A percentile compares a stretch with the other conserved stretches of the same genome.
phyloP scores from a whole-genome alignment of 2,888 invertebrate genomes.

The Lepidocyrtinus sp. region DNA sequence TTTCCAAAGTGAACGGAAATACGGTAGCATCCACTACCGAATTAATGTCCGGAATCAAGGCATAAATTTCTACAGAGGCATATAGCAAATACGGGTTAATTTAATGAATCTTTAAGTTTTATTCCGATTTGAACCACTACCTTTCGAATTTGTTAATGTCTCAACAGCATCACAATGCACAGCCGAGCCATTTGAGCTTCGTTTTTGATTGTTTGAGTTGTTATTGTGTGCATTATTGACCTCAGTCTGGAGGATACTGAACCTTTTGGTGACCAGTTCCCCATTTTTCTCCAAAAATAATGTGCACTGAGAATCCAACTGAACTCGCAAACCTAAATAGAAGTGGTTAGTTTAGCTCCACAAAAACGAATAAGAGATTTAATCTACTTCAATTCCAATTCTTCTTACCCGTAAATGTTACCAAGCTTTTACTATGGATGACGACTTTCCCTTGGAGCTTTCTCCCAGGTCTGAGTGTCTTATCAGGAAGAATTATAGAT shows the following conservation, averaged over 20 bases:
- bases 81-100: neutral
- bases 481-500: slow-evolving; percentile 36
- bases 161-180: slow-evolving; percentile 46
- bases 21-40: slow-evolving; percentile 39
- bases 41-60: slow-evolving; percentile 45
- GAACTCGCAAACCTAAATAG: slow-evolving; percentile 32
- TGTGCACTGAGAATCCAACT: slow-evolving; percentile 50
- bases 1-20: slow-evolving; percentile 49
- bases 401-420: slow-evolving; percentile 47
- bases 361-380: neutral
- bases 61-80: slow-evolving; percentile 34
- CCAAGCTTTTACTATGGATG: slow-evolving; percentile 44
- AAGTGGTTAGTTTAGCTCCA: neutral
- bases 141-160: slow-evolving; percentile 43
- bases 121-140: slow-evolving; percentile 9
- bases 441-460: slow-evolving; percentile 51
- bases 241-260: slow-evolving; percentile 40
- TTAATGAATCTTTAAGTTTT: too few relatives aligned
- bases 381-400: too few relatives aligned
- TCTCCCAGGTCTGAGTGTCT: slow-evolving; percentile 45
- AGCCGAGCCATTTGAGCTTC: slow-evolving; percentile 4
- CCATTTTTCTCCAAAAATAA: slow-evolving; percentile 49
- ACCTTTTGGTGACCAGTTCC: slow-evolving; percentile 45
- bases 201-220: slow-evolving; percentile 28
- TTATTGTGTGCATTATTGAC: slow-evolving; percentile 26